Percentiles rank a stretch among this genome's conserved stretches.
Conservation (phyloP, 2,888 invertebrate genomes). For the Acleris cristana region DNA sequence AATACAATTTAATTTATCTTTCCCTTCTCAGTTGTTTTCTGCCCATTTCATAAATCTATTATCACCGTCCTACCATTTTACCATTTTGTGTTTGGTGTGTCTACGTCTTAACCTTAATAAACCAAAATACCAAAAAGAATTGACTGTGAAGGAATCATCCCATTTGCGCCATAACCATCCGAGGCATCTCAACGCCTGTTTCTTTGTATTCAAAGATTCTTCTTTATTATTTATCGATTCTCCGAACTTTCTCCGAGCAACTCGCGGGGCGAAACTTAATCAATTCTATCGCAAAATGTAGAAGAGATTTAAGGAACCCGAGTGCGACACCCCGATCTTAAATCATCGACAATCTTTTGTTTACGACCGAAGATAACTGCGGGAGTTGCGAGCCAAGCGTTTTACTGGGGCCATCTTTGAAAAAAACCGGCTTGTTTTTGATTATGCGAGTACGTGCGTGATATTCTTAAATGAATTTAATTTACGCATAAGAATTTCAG, state of each 20-base stretch:
- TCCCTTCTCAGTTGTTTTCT: too few relatives aligned
- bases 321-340: conserved; percentile 21
- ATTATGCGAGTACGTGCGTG: background rate
- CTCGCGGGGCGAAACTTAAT: conserved; percentile 9
- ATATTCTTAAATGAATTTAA: background rate
- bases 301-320: conserved; percentile 16
- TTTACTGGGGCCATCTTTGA: conserved; percentile 15
- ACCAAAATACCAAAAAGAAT: too few relatives aligned
- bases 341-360: conserved; percentile 38
- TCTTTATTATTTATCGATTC: background rate
- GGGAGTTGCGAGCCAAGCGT: conserved; percentile 27
- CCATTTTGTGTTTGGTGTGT: too few relatives aligned
- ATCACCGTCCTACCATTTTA: too few relatives aligned
- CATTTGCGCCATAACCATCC: too few relatives aligned
- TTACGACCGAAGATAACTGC: conserved; percentile 35
- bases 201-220: background rate
- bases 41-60: too few relatives aligned
- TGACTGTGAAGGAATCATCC: too few relatives aligned
- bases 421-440: background rate
- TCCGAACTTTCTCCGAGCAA: background rate
- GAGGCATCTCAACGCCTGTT: too few relatives aligned
- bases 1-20: too few relatives aligned
- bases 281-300: conserved; percentile 15
- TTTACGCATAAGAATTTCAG: background rate
- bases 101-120: too few relatives aligned